Conservation (phyloP, 2,888 invertebrate species). For the Rhyacophila evoluta region DNA sequence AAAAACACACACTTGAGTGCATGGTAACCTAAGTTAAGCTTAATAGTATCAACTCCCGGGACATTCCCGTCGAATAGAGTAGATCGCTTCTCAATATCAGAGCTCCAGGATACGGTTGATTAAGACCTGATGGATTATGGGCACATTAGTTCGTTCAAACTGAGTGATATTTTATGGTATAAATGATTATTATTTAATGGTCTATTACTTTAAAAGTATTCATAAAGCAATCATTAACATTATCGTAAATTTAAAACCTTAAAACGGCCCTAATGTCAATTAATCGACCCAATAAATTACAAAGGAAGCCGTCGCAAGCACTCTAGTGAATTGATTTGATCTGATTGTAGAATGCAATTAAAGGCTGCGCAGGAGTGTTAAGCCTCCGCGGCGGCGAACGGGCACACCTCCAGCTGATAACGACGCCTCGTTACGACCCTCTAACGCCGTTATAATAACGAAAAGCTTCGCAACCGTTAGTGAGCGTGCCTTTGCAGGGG, state of each 20-base stretch:
- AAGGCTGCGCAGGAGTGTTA: conserved; percentile 64
- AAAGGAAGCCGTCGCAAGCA: background rate
- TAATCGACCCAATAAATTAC: background rate
- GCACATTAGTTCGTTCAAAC: too few species aligned
- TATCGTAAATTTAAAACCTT: background rate
- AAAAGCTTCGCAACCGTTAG: background rate
- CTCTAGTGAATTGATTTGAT: conserved; percentile 20
- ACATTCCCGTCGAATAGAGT: too few species aligned
- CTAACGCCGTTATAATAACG: conserved; percentile 33
- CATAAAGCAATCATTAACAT: too few species aligned
- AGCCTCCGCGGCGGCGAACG: conserved; percentile 61
- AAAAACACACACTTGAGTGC: too few species aligned
- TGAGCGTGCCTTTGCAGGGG: background rate
- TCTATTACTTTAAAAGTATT: too few species aligned
- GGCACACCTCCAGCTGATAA: conserved; percentile 49
- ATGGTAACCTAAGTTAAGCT: too few species aligned
- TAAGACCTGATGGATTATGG: too few species aligned
- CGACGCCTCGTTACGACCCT: conserved; percentile 43
- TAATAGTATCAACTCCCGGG: too few species aligned
- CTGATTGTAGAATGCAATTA: conserved; percentile 56
- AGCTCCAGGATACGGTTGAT: too few species aligned
- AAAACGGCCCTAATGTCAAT: background rate
- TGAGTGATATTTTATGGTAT: too few species aligned
- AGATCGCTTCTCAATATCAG: too few species aligned
- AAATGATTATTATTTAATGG: too few species aligned